Percentiles rank a stretch among this genome's conserved stretches.
phyloP scores from a whole-genome alignment of 2,797 vertebrate species.

The Spea hammondii region DNA sequence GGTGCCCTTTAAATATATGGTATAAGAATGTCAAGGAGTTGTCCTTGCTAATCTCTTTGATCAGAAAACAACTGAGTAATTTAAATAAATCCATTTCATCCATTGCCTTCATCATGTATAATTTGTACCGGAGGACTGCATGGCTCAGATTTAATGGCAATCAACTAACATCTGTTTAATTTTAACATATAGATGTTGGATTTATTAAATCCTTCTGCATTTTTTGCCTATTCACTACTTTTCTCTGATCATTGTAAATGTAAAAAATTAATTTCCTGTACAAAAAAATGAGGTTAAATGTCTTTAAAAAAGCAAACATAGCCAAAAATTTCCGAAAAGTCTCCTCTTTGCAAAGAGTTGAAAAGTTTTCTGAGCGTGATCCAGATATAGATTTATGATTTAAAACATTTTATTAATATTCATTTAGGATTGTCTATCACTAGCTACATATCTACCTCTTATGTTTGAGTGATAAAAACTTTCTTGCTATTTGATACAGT shows the following conservation, averaged over 20 bases:
- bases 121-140: slow-evolving; percentile 67
- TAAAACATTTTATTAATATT: slow-evolving; percentile 28
- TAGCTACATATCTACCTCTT: neutral
- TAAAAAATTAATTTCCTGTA: slow-evolving; percentile 80
- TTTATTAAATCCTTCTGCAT: slow-evolving; percentile 70
- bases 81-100: slow-evolving; percentile 63
- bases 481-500: neutral
- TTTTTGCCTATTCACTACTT: slow-evolving; percentile 68
- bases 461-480: neutral
- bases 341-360: slow-evolving; percentile 32
- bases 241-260: slow-evolving; percentile 64
- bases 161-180: slow-evolving; percentile 81
- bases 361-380: slow-evolving; percentile 41
- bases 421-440: slow-evolving; percentile 20
- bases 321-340: slow-evolving; percentile 66
- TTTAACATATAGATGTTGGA: slow-evolving; percentile 76
- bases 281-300: slow-evolving; percentile 75
- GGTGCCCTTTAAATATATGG: slow-evolving; percentile 23
- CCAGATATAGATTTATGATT: slow-evolving; percentile 36
- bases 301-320: slow-evolving; percentile 72
- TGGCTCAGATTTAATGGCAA: slow-evolving; percentile 73
- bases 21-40: slow-evolving; percentile 53
- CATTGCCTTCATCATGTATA: slow-evolving; percentile 62
- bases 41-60: slow-evolving; percentile 66
- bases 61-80: slow-evolving; percentile 64